These are phyloP conservation scores for Isotomurus palustris DNA, from an alignment of 2,888 invertebrate genomes.

Conservation along the genomic window DNA sequence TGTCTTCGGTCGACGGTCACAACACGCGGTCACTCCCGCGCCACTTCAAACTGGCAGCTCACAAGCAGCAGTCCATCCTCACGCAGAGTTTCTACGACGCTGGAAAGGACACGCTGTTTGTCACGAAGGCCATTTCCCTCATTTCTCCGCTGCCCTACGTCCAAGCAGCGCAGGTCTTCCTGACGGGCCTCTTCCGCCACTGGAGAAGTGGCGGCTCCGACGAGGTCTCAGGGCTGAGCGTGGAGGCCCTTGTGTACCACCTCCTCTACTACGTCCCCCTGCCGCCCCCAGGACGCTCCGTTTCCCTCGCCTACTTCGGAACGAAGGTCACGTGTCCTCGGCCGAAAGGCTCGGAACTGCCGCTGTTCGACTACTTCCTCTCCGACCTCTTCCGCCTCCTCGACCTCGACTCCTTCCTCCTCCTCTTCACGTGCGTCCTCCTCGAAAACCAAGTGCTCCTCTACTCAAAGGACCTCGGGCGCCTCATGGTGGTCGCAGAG, in stretches of 20 bases:
- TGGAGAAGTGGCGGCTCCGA: conserved; percentile 13
- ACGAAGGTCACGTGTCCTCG: conserved; percentile 48
- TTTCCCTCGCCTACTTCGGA: conserved; percentile 59
- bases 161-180: conserved; percentile 76
- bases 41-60: conserved; percentile 78
- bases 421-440: conserved; percentile 88
- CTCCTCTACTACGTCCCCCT: conserved; percentile 88
- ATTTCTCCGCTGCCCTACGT: conserved; percentile 88
- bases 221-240: conserved; percentile 46
- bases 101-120: conserved; percentile 87
- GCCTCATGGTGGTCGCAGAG: conserved; percentile 94
- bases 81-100: conserved; percentile 86
- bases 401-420: conserved; percentile 86
- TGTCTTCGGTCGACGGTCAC: conserved; percentile 49
- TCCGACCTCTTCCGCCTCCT: conserved; percentile 81
- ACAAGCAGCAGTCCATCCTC: conserved; percentile 59
- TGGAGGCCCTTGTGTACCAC: conserved; percentile 94
- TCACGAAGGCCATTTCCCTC: conserved; percentile 90
- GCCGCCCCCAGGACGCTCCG: conserved; percentile 81
- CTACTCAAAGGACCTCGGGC: conserved; percentile 88
- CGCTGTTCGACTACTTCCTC: conserved; percentile 88
- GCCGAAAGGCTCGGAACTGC: conserved; percentile 76
- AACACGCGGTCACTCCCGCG: conserved; percentile 81
- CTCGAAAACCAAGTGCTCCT: conserved; percentile 95
- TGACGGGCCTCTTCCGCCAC: conserved; percentile 82